These are phyloP conservation scores for Eolophus roseicapilla DNA, from an alignment of 2,113 vertebrate species.

Conservation along the genomic window DNA sequence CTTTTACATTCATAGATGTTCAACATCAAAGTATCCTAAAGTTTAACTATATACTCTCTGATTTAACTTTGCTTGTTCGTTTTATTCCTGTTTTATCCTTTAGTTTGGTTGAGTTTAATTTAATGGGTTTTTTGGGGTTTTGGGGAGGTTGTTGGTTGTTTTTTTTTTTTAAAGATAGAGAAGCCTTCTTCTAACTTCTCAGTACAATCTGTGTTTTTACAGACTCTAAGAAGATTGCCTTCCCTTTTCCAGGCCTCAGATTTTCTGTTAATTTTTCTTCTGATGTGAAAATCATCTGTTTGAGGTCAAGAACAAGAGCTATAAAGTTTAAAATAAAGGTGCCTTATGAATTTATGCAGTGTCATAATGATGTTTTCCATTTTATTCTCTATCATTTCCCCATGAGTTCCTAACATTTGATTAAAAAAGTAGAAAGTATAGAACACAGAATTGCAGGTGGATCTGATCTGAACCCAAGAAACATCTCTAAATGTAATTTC, in stretches of 20 bases:
- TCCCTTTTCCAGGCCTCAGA: background rate
- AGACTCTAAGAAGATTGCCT: background rate
- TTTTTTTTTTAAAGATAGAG: background rate
- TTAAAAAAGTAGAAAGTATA: background rate
- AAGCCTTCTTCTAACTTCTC: background rate
- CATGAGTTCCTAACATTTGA: background rate
- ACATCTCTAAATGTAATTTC: background rate
- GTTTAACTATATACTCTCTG: background rate
- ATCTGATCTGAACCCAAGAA: background rate
- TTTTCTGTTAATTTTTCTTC: background rate
- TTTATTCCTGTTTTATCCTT: background rate
- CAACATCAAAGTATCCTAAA: background rate
- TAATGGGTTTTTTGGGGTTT: fast-evolving
- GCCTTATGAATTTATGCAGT: background rate
- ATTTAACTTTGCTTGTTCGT: background rate
- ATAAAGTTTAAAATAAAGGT: background rate
- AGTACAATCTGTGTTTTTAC: background rate
- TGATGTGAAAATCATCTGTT: background rate
- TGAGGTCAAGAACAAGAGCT: background rate
- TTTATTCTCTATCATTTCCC: background rate
- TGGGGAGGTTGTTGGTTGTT: background rate
- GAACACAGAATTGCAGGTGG: background rate
- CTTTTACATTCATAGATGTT: background rate
- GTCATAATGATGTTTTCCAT: background rate
- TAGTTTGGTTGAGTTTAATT: background rate